A percentile compares a stretch with the other conserved stretches of the same genome.
Evolutionary conservation across 2,888 invertebrate genomes (phyloP).

Genomic region (Rotaria sp.): DNA sequence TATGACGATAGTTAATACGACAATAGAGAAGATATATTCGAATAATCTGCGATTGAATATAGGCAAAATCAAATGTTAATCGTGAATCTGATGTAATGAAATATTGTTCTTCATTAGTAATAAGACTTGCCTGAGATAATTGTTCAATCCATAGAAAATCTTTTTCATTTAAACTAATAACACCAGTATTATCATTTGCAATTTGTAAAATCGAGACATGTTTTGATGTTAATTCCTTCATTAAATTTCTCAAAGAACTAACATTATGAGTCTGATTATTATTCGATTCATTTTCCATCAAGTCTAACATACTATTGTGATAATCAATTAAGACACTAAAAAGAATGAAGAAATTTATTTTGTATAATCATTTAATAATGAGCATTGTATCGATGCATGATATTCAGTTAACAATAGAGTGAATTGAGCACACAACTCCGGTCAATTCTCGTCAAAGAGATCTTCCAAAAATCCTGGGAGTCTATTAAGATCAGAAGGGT

Average conservation of each 20-base stretch:
- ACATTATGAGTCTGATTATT: neutral
- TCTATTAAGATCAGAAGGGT: too few relatives aligned
- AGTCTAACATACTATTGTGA: neutral
- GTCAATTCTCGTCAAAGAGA: too few relatives aligned
- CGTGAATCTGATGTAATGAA: neutral
- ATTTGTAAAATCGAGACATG: neutral
- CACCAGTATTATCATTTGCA: neutral
- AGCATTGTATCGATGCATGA: too few relatives aligned
- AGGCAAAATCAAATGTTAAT: neutral
- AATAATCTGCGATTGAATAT: neutral
- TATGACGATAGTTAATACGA: constrained; percentile 10
- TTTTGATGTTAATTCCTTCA: neutral
- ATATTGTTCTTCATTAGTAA: neutral
- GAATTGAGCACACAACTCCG: too few relatives aligned
- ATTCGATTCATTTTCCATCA: neutral
- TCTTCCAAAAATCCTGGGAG: too few relatives aligned
- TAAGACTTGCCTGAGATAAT: neutral
- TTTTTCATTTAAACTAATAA: neutral
- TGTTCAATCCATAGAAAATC: neutral
- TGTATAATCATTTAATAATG: too few relatives aligned
- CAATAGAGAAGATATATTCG: neutral
- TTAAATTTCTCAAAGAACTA: neutral
- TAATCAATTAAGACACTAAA: neutral
- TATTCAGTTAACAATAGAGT: too few relatives aligned
- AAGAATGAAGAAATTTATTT: neutral